Conservation (phyloP, 2,888 invertebrate genomes). For the Drosophila subquinaria region DNA sequence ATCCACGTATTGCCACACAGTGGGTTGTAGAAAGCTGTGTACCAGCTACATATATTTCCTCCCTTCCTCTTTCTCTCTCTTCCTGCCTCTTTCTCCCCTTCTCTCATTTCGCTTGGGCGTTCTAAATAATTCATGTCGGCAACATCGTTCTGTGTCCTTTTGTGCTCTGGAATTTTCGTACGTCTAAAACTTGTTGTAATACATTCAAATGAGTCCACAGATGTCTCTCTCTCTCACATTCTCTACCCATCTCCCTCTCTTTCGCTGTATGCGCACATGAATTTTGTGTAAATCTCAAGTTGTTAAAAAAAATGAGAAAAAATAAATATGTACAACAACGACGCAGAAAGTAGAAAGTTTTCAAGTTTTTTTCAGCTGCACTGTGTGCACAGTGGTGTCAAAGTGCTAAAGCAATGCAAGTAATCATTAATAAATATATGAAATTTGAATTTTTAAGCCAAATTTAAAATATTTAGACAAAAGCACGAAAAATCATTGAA, state of each 20-base stretch:
- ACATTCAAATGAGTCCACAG: slow-evolving; percentile 70
- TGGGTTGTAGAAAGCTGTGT: not conserved
- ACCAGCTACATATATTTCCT: not conserved
- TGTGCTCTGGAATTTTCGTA: slow-evolving; percentile 63
- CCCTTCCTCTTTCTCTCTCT: not conserved
- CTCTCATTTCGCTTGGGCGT: slow-evolving; percentile 50
- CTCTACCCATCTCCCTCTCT: not conserved
- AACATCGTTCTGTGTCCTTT: slow-evolving; percentile 65
- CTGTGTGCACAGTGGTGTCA: slow-evolving; percentile 45
- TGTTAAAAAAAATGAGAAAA: slow-evolving; percentile 32
- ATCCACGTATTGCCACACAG: slow-evolving; percentile 6
- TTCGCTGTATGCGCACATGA: slow-evolving; percentile 26
- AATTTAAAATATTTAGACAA: too few relatives aligned
- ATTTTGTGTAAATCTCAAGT: slow-evolving; percentile 67
- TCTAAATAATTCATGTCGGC: slow-evolving; percentile 79
- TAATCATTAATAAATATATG: not conserved
- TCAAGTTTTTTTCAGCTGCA: slow-evolving; percentile 47
- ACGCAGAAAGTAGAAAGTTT: slow-evolving; percentile 28
- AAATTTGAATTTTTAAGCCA: too few relatives aligned
- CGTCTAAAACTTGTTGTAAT: slow-evolving; percentile 70
- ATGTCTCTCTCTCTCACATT: not conserved
- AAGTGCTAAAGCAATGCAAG: not conserved
- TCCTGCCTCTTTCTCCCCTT: not conserved
- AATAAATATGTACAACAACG: slow-evolving; percentile 27
- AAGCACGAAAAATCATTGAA: too few relatives aligned